Base-by-base conservation (phyloP, 2,113 vertebrate species). In the Hypocryptadius cinnamomeus region DNA sequence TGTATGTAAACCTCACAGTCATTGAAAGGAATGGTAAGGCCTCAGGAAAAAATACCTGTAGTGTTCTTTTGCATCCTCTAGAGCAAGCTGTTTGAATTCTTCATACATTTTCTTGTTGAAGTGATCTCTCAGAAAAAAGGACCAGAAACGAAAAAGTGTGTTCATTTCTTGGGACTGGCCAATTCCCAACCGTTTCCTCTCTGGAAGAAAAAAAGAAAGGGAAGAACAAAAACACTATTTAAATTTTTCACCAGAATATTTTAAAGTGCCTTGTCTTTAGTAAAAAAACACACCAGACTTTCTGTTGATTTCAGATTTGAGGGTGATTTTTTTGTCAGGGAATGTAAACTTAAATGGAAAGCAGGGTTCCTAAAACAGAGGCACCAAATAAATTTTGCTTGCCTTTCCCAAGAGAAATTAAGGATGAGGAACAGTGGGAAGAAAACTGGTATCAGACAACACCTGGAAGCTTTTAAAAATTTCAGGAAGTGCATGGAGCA, bases 151-250 rank as follows among this genome's bases (percentile, higher is more conserved):
- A 97, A 99, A 99, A 76, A 99, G 98, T 0, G 99, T 99, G 95
- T 99, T 99, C 99, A 99, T 99, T 98, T 99, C 99, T 97, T 99
- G 99, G 63, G 99, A 99, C 94, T 98, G 98, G 53, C 99, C 99
- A 83, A 99, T 97, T 81, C 99, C 99, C 96, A 99, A 97, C 83
- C 98, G 97, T 97, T 99, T 99, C 96, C 99, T 98, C 97, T 99
- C 99, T 99, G 95, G 21, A 81, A 65, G 69, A 33, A 66, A 61
- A 48, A 81, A 40, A 44, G 2, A 9, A 35, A 22, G 10, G 9
- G 9, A 10, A 12, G 66, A 44, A 71, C 23, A 24, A 65, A 85
- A 24, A 8, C 19, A 39, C 15, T 42, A 7, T 56, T 89, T 87
- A 50, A 56, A 35, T n/a, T 84, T 63, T 63, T 42, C 27, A 53